Evolutionary conservation across 2,113 vertebrate genomes (phyloP).

Genomic region (Onychostruthus taczanowskii): DNA sequence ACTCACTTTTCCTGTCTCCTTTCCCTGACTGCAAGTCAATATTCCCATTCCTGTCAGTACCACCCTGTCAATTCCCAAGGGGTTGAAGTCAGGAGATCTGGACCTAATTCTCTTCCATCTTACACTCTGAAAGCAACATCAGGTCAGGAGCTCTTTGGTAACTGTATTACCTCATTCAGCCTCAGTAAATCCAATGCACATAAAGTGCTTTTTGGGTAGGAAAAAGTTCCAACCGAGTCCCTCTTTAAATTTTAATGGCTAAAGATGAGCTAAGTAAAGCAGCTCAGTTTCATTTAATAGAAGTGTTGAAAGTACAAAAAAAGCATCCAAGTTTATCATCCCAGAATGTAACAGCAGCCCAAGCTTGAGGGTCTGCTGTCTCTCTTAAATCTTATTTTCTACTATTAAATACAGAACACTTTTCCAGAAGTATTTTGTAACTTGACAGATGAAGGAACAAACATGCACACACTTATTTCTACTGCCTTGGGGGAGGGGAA

Average conservation of each 20-base stretch:
- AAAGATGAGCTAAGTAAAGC: not conserved
- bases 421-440: not conserved
- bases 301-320: not conserved
- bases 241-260: not conserved
- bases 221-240: not conserved
- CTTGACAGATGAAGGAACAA: not conserved
- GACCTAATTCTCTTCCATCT: fast-evolving
- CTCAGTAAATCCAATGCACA: not conserved
- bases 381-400: not conserved
- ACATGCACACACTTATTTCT: not conserved
- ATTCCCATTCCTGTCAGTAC: not conserved
- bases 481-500: not conserved
- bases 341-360: not conserved
- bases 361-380: not conserved
- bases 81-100: not conserved
- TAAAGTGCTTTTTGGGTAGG: not conserved
- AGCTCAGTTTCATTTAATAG: not conserved
- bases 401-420: not conserved
- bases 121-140: not conserved
- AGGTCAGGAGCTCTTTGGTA: not conserved
- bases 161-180: not conserved
- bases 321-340: not conserved
- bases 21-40: too few species aligned
- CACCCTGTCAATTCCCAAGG: fast-evolving
- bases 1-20: fast-evolving